phyloP scores from a whole-genome alignment of 92 coral and sea anemone genomes.

The Phymanthus crucifer region DNA sequence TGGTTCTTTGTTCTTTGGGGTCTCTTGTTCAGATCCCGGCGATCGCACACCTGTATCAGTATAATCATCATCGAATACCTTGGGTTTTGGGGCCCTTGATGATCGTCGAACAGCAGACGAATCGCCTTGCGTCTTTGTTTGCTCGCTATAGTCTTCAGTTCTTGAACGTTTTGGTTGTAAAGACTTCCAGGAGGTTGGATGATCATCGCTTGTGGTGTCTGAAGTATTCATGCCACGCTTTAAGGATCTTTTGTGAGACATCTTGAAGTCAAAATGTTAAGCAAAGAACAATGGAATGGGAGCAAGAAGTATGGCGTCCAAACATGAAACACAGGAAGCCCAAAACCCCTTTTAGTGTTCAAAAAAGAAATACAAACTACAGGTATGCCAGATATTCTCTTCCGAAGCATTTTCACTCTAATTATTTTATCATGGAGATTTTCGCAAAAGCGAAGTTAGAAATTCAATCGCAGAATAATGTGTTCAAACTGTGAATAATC shows the following conservation, averaged over 20 bases:
- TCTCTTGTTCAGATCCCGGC: constrained; percentile 10
- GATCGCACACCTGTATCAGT: constrained; percentile 30
- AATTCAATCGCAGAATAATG: background rate
- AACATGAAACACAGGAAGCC: background rate
- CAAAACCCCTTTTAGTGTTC: background rate
- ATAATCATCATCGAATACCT: constrained; percentile 71
- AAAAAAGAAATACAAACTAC: background rate
- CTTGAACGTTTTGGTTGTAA: constrained; percentile 41
- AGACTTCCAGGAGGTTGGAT: constrained; percentile 24
- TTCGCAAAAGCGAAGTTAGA: background rate
- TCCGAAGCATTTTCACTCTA: background rate
- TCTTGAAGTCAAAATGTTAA: constrained; percentile 15
- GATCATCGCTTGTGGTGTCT: constrained; percentile 13
- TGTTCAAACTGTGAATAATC: background rate
- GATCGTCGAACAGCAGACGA: constrained; percentile 68
- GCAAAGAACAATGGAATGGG: background rate
- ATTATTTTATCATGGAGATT: background rate
- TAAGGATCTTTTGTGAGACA: constrained; percentile 73
- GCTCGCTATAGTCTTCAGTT: constrained; percentile 10
- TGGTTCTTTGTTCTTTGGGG: background rate
- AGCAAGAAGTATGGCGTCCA: constrained; percentile 24
- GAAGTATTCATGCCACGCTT: constrained; percentile 62
- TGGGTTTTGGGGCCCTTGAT: constrained; percentile 96
- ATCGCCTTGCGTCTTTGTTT: background rate
- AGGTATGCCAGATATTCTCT: background rate